Base-by-base conservation (phyloP, 2,113 vertebrate species). In the Mola mola region DNA sequence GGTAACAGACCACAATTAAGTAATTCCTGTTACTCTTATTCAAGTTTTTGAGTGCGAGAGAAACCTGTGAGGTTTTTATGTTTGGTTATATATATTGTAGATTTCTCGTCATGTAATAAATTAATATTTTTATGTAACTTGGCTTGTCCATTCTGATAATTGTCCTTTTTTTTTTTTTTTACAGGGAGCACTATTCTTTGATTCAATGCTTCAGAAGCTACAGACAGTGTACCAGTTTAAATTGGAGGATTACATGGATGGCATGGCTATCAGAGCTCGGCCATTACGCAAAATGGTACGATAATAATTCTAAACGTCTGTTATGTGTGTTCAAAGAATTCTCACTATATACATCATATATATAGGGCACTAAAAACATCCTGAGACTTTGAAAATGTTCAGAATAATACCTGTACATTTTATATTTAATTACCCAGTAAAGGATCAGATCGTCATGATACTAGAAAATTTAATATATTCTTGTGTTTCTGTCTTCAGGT, bases 171-270 rank as follows among this genome's bases (percentile, higher is more conserved):
- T 63, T 8, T 66, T 20, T 19, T 2, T 66, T 59, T 88, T 76
- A n/a, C 88, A 99, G 97, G 97, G 97, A 34, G 93, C 94, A 8
- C 52, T 89, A 15, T 98, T 99, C 85, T 99, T 98, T 79, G 97
- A 98, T 15, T 67, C 90, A 16, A 90, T 99, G 12, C 94, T 99
- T 65, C 94, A 96, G 88, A 98, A 98, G 82, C 91, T 99, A 53
- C 96, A 99, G 87, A 84, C 94, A 8, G 94, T 93, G 2, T 99
- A 96, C 81, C 94, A 96, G 83, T 99, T 99, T 81, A 96, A 96
- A 43, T 81, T 99, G 3, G 95, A 97, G 57, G 95, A 97, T 69
- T 97, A 98, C 57, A 98, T 98, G 96, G 97, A 99, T 0, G 95
- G 96, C 38, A 93, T 98, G 90, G 97, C 95, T 16, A 94, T 98